Base-by-base conservation (phyloP, 2,113 vertebrate genomes). In the Oryzias javanicus region DNA sequence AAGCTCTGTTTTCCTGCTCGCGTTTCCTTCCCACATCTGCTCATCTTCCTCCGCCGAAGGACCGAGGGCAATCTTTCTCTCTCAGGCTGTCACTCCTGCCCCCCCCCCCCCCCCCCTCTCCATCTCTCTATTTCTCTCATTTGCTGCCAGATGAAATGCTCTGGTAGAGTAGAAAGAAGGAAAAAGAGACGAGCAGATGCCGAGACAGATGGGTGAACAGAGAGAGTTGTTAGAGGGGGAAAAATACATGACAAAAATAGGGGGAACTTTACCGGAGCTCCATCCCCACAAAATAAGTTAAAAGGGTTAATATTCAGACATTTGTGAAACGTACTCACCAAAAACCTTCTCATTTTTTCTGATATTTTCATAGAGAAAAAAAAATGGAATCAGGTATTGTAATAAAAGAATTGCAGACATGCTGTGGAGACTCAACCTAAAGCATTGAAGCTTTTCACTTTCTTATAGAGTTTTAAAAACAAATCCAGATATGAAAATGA, bases 111-210 rank as follows among this genome's bases (percentile, higher is more conserved):
- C 53, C 24, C 49, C 64, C 53, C 70, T 42, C 35, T 57, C 50
- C 42, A 16, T 75, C 61, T 60, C 42, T 65, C 69, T 19, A 44
- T 66, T 67, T 74, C 73, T 64, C 78, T 82, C 64, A 76, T 74
- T 78, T 60, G 54, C 79, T 75, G 76, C 68, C 83, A 79, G 76
- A 79, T 64, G 75, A 82, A 84, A 84, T 59, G 65, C 46, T 59
- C 48, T 19, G 60, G 40, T 66, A 67, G 47, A 69, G 72, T 20
- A 57, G 70, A 66, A 68, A 60, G 18, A 27, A 45, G n/a, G 16
- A 52, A n/a, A 6, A 55, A 72, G 60, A 70, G 68, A 61, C 6
- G n/a, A 81, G 42, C 85, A 87, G 85, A 82, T 89, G 87, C 67
- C 84, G 17, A 61, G 48, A 57, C 85, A 87, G 81, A 87, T 80